These are phyloP conservation scores for Kryptolebias ocellatus DNA, from an alignment of 2,797 vertebrate species.

Conservation along the genomic window DNA sequence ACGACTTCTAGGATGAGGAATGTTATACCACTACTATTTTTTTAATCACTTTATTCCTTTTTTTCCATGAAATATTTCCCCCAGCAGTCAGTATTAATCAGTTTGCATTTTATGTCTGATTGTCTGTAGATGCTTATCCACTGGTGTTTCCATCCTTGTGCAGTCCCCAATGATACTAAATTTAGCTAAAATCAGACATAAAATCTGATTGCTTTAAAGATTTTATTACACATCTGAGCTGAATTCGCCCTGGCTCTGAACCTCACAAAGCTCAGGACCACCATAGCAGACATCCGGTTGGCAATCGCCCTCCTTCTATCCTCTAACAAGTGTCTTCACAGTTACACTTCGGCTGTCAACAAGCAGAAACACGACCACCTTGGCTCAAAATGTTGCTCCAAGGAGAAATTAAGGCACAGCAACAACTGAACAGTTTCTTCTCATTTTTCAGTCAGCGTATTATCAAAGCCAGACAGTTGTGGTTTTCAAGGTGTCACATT, in stretches of 20 bases:
- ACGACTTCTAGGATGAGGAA: too few species aligned
- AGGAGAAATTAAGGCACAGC: constrained; percentile 38
- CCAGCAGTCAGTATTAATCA: background rate
- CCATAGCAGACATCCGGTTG: constrained; percentile 42
- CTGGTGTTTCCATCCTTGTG: too few species aligned
- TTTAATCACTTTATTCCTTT: background rate
- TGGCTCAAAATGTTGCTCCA: constrained; percentile 26
- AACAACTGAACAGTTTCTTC: constrained; percentile 22
- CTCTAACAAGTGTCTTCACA: constrained; percentile 60
- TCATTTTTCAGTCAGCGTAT: constrained; percentile 1
- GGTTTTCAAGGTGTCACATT: constrained; percentile 23
- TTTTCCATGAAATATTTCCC: background rate
- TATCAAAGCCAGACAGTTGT: constrained; percentile 18
- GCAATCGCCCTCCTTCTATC: constrained; percentile 19
- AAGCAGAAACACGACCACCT: constrained; percentile 28
- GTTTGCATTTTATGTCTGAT: background rate
- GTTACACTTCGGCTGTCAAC: constrained; percentile 49
- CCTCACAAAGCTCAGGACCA: constrained; percentile 45
- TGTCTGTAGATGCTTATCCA: background rate
- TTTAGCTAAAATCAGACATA: too few species aligned
- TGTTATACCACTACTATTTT: too few species aligned
- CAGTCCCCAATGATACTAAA: too few species aligned
- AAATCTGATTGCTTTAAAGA: too few species aligned
- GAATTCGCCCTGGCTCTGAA: constrained; percentile 27
- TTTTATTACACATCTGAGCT: background rate